Percentiles rank a stretch among this genome's conserved stretches.
Evolutionary conservation across 1,140 invertebrate species (phyloP).

Genomic region (Panagrolaimus sp.): DNA sequence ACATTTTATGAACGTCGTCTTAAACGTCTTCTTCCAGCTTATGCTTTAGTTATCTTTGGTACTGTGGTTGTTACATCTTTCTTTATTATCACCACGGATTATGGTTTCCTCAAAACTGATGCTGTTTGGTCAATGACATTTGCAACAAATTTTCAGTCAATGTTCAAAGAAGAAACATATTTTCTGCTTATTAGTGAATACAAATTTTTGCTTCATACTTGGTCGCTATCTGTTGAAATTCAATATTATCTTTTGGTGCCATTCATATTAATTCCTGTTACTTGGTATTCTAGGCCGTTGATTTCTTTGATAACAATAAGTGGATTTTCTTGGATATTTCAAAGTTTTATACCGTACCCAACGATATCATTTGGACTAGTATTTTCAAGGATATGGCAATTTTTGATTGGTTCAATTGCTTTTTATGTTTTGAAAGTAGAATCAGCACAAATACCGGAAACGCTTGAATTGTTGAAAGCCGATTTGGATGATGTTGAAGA

Average conservation of each 20-base stretch:
- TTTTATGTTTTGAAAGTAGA: neutral
- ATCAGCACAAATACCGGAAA: too few species aligned
- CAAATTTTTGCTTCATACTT: constrained; percentile 16
- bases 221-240: constrained; percentile 15
- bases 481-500: too few species aligned
- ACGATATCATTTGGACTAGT: neutral
- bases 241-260: constrained; percentile 12
- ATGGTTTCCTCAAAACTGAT: neutral
- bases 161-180: constrained; percentile 15
- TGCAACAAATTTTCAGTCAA: neutral
- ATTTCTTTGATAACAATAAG: neutral
- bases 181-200: constrained; percentile 13
- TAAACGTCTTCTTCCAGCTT: neutral
- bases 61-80: neutral
- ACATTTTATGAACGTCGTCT: neutral
- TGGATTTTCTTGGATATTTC: neutral
- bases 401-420: neutral
- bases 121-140: neutral
- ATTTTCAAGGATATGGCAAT: constrained; percentile 3
- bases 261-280: constrained; percentile 26
- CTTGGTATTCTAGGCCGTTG: neutral
- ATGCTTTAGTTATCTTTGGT: neutral
- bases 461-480: too few species aligned
- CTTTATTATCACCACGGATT: neutral
- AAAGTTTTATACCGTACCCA: neutral